Evolutionary conservation across 2,888 invertebrate genomes (phyloP).

Genomic region (Parnassius orleans): DNA sequence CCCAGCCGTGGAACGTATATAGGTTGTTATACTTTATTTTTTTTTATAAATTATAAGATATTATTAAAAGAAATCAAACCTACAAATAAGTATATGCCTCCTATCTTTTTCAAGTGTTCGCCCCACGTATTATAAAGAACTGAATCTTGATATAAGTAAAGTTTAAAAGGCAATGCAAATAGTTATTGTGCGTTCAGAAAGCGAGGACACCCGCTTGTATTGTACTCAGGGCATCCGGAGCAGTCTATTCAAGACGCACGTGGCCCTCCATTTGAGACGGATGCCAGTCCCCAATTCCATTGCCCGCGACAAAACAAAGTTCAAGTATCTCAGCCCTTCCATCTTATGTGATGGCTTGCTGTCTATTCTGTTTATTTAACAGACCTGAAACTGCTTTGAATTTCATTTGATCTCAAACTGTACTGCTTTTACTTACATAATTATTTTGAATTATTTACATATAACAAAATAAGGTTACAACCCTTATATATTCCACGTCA

Average conservation of each 20-base stretch:
- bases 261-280: conserved; percentile 63
- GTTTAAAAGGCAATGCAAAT: conserved; percentile 11
- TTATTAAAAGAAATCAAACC: too few species aligned
- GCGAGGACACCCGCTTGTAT: conserved; percentile 36
- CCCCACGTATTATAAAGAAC: too few species aligned
- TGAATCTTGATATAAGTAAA: neutral
- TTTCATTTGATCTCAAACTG: neutral
- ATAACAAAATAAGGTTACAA: too few species aligned
- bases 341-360: conserved; percentile 6
- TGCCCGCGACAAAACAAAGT: conserved; percentile 41
- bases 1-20: too few species aligned
- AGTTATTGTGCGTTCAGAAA: conserved; percentile 2
- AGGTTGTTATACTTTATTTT: too few species aligned
- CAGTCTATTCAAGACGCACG: conserved; percentile 68
- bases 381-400: neutral
- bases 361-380: conserved; percentile 8
- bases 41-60: too few species aligned
- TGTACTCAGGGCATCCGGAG: conserved; percentile 65
- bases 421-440: too few species aligned
- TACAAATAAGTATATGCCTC: too few species aligned
- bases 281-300: conserved; percentile 45
- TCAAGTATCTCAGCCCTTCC: conserved; percentile 39
- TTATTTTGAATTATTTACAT: too few species aligned
- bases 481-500: too few species aligned
- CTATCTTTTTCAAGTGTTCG: too few species aligned